A percentile compares a stretch with the other conserved stretches of the same genome.
These are phyloP conservation scores for Alosa sapidissima DNA, from an alignment of 2,797 vertebrate genomes.

Conservation along the genomic window DNA sequence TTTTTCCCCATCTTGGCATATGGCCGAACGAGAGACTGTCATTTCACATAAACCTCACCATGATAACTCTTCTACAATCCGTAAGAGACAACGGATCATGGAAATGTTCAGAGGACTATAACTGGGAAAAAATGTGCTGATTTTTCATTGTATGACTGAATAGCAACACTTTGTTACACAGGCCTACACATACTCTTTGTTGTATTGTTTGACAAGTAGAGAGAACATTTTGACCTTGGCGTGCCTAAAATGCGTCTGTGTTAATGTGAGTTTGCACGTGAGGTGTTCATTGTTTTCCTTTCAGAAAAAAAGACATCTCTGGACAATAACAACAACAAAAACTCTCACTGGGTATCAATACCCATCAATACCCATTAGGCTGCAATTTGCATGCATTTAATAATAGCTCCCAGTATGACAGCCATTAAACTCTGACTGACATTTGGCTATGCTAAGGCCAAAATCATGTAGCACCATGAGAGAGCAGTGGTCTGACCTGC, in stretches of 20 bases:
- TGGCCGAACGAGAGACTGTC: not conserved
- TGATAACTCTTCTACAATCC: constrained; percentile 4
- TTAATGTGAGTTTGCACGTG: too few relatives aligned
- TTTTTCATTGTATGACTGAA: not conserved
- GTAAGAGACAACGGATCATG: not conserved
- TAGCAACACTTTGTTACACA: not conserved
- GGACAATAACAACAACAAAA: too few relatives aligned
- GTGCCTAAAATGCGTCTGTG: not conserved
- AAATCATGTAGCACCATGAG: not conserved
- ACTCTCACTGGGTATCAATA: too few relatives aligned
- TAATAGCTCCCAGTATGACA: not conserved
- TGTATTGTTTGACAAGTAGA: not conserved
- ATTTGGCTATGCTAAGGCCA: not conserved
- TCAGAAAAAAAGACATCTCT: not conserved
- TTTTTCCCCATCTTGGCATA: not conserved
- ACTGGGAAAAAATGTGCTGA: not conserved
- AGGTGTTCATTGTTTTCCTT: not conserved
- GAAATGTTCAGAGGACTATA: not conserved
- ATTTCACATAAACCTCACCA: constrained; percentile 15
- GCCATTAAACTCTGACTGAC: not conserved
- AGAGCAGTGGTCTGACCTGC: too few relatives aligned
- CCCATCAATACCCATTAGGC: too few relatives aligned
- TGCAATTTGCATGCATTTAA: too few relatives aligned
- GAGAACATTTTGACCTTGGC: not conserved
- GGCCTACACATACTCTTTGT: not conserved